Evolutionary conservation across 2,888 invertebrate species (phyloP), one percentile per base, ranked within the genome.

Genomic region (Cistogaster globosa): DNA sequence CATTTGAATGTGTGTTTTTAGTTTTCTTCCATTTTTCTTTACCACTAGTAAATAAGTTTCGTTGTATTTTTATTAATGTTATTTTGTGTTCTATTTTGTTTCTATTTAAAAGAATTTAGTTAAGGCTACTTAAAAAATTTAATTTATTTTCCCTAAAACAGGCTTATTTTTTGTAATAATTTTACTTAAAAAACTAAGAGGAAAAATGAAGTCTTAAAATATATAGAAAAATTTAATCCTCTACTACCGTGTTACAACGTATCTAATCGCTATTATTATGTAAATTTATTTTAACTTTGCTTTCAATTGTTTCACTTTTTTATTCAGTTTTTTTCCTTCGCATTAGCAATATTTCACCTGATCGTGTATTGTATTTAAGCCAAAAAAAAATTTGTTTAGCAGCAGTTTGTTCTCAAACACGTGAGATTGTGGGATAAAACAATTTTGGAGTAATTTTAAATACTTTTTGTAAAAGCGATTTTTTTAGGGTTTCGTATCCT

Each of bases 121-220:
- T 85, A 65, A 65, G 75, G 75, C 85, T 85, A 71, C 85, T 85
- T 85, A 82, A 85, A 79, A 71, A 82, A 75, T 75, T 82, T 55
- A 85, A 85, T 85, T 85, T 85, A 85, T 85, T 78, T 58, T 75
- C 85, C 53, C 16, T 82, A 72, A 75, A 85, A 85, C 85, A 85
- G 85, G 82, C 75, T 85, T 85, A 82, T 67, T 62, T 71, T 82
- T 75, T 82, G n/a, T 68, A 74, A 48, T 68, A 60, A 82, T 82
- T 14, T 48, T n/a, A 4, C 1, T 48, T 12, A 12, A 16, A 14
- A 42, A 42, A 42, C 7, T n/a, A 22, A 71, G 48, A n/a, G 5
- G 16, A 36, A 42, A 51, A 67, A 53, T 32, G 38, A 42, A 26
- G 20, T 26, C 18, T 45, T 11, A 7, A 51, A 53, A 53, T 51